These are phyloP conservation scores for Caenorhabditis briggsae DNA, from an alignment of 1,140 invertebrate genomes.

Conservation along the genomic window DNA sequence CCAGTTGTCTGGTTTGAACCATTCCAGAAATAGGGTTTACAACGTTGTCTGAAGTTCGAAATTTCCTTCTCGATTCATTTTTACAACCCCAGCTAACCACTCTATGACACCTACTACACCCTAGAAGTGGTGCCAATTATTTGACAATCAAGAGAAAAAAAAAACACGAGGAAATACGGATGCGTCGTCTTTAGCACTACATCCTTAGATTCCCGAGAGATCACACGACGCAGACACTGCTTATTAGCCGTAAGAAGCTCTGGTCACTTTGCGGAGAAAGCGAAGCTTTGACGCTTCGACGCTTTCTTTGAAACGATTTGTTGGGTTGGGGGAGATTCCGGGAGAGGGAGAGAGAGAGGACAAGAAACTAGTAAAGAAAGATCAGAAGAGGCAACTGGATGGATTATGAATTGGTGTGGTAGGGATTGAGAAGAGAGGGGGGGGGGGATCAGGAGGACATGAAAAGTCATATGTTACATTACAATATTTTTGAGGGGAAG, in stretches of 20 bases:
- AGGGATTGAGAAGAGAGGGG: neutral
- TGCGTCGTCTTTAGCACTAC: neutral
- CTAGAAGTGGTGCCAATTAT: slow-evolving; percentile 19
- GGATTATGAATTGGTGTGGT: slow-evolving; percentile 20
- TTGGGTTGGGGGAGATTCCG: slow-evolving; percentile 2
- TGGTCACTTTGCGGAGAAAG: slow-evolving; percentile 51
- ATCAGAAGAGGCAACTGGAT: slow-evolving; percentile 8
- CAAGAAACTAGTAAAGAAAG: slow-evolving; percentile 10
- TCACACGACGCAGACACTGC: slow-evolving; percentile 3
- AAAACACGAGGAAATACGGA: neutral
- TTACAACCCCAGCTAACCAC: neutral
- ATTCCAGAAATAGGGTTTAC: too few species aligned
- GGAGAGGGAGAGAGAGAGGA: neutral
- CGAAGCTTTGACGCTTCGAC: slow-evolving; percentile 43
- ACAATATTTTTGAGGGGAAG: neutral
- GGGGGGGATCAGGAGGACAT: neutral
- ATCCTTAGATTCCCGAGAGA: neutral
- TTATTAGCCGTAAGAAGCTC: slow-evolving; percentile 51
- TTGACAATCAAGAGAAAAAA: neutral
- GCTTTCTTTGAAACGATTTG: slow-evolving; percentile 46
- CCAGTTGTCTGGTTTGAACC: too few species aligned
- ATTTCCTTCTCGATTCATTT: too few species aligned
- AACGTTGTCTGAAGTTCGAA: too few species aligned
- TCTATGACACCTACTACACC: neutral
- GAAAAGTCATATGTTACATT: neutral